A percentile compares a stretch with the other conserved stretches of the same genome.
These are phyloP conservation scores for Nycteola revayana DNA, from an alignment of 2,888 invertebrate genomes.

Conservation along the genomic window DNA sequence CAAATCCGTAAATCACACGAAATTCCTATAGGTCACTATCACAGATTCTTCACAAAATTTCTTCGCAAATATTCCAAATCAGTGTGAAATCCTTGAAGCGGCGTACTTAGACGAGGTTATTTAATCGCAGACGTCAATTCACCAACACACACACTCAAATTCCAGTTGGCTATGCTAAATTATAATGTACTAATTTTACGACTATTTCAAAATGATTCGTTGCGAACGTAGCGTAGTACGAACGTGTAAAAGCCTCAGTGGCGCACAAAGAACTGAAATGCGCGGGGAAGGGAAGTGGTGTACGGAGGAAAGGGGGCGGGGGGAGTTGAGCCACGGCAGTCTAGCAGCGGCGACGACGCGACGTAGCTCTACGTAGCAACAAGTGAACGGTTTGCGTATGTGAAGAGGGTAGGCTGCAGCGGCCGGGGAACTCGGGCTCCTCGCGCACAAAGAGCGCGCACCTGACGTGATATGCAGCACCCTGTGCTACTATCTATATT, in stretches of 20 bases:
- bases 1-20: constrained; percentile 35
- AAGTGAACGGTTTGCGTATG: constrained; percentile 71
- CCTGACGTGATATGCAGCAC: constrained; percentile 62
- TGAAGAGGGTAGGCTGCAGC: constrained; percentile 39
- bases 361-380: constrained; percentile 78
- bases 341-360: constrained; percentile 52
- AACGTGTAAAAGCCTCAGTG: constrained; percentile 65
- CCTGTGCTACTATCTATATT: constrained; percentile 26
- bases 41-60: constrained; percentile 51
- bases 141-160: constrained; percentile 61
- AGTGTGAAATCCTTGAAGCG: constrained; percentile 36
- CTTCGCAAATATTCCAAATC: constrained; percentile 30
- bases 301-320: constrained; percentile 50
- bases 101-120: constrained; percentile 60
- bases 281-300: constrained; percentile 66
- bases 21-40: constrained; percentile 49
- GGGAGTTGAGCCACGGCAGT: constrained; percentile 63
- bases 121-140: constrained; percentile 51
- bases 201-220: constrained; percentile 51
- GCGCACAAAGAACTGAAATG: constrained; percentile 80
- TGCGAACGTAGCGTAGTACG: constrained; percentile 53
- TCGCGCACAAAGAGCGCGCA: constrained; percentile 55
- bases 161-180: constrained; percentile 51
- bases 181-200: constrained; percentile 42
- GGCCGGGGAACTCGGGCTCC: constrained; percentile 50